These are phyloP conservation scores for Abramis brama DNA, from an alignment of 2,113 vertebrate species.

Conservation along the genomic window DNA sequence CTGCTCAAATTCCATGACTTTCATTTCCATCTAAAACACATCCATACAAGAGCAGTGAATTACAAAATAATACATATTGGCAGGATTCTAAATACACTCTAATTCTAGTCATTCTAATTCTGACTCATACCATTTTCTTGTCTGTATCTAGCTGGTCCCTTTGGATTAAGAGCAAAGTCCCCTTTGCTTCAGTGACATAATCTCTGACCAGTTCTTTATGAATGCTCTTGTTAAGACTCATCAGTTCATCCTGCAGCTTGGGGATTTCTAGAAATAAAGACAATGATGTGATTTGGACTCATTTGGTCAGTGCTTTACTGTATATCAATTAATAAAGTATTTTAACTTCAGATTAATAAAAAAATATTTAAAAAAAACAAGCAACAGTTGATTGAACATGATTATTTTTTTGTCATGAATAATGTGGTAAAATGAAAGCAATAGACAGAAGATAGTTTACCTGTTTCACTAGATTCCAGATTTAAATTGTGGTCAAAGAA, in stretches of 20 bases:
- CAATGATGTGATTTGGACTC: neutral
- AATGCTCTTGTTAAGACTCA: neutral
- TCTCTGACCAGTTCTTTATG: neutral
- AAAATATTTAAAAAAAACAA: neutral
- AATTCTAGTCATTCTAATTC: neutral
- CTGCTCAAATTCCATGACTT: neutral
- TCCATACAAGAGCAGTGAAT: neutral
- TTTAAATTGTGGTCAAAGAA: neutral
- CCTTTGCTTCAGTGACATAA: constrained; percentile 10
- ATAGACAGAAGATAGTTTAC: neutral
- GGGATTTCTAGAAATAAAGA: constrained; percentile 1
- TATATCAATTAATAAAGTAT: neutral
- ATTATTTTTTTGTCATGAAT: neutral
- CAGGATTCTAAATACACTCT: neutral
- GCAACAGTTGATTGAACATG: neutral
- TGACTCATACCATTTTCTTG: neutral
- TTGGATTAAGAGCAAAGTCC: neutral
- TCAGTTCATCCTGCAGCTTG: neutral
- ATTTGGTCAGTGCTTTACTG: neutral
- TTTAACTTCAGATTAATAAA: neutral
- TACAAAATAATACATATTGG: neutral
- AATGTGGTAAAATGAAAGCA: neutral
- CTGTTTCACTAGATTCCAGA: constrained; percentile 7
- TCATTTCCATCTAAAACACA: neutral
- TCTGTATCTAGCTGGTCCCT: neutral